These are phyloP conservation scores for Pygoscelis antarcticus DNA, from an alignment of 2,113 vertebrate genomes.

Conservation along the genomic window DNA sequence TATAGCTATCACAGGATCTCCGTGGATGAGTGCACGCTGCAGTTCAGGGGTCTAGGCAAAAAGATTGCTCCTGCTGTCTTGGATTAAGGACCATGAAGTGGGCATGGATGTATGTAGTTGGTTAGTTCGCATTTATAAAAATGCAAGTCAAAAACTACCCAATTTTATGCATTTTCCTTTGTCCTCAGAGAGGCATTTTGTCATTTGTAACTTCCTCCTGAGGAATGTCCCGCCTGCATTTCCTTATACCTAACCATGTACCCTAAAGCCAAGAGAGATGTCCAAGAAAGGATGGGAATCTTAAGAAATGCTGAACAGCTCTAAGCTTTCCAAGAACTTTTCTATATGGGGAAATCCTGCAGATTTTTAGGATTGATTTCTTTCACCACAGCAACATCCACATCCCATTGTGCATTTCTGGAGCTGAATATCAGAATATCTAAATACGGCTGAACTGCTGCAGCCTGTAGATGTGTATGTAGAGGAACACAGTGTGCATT, in stretches of 20 bases:
- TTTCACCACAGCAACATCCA: neutral
- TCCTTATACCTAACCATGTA: neutral
- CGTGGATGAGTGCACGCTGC: neutral
- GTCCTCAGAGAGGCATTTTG: neutral
- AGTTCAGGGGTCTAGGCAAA: neutral
- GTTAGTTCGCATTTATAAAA: neutral
- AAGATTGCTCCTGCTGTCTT: neutral
- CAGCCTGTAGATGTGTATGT: neutral
- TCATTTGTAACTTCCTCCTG: neutral
- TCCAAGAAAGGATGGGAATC: neutral
- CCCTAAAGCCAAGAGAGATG: neutral
- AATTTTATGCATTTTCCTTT: neutral
- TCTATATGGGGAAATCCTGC: neutral
- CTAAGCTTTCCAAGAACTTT: neutral
- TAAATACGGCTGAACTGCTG: neutral
- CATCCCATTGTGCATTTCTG: neutral
- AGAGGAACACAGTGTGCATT: neutral
- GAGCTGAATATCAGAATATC: neutral
- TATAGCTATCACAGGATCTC: neutral
- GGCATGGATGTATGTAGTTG: neutral
- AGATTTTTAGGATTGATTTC: neutral
- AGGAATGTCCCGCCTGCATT: neutral
- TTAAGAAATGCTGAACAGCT: neutral
- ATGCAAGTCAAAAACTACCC: neutral
- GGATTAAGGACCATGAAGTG: neutral